Evolutionary conservation across 2,113 vertebrate species (phyloP), one percentile per base, ranked within the genome.

Genomic region (Pelusios castaneus): DNA sequence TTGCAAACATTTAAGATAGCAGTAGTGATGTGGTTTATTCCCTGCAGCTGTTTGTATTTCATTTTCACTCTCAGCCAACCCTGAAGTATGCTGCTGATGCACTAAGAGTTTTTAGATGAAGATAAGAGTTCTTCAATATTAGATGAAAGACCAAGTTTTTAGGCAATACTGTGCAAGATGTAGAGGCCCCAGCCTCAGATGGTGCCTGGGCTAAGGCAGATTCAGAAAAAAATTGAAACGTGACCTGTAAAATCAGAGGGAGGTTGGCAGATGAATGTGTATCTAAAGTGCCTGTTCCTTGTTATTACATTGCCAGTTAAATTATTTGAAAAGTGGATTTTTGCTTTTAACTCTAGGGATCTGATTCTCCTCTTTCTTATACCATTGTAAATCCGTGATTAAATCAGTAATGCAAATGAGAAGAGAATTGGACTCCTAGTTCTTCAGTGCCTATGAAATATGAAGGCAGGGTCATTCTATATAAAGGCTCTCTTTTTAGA

Each of bases 271-370:
- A 51, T 85, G 5, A 70, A 54, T 73, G 31, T 17, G 21, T 27
- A 17, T 77, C 14, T 4, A 54, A 10, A n/a, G 31, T 31, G 63
- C 81, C 63, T 4, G 88, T 92, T 77, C 52, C 29, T 88, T 88
- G 87, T 63, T 3, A 29, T 21, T 1, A 84, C 52, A 24, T 1
- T 1, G 88, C 89, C 49, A 21, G 25, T 80, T 41, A 41, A 73
- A 73, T 73, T 75, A 31, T 78, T 85, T 85, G 79, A 93, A 52
- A 29, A 84, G 31, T 49, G 84, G 41, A 84, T 47, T 89, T 21
- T 38, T 3, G 22, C 1, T 1, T 58, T 92, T 89, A 49, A 47
- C 47, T 47, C 47, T 47, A n/a, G n/a, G 27, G n/a, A 24, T 54
- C 54, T 77, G 2, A 31, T 91, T 94, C 77, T 82, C 45, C n/a